A percentile compares a stretch with the other conserved stretches of the same genome.
Evolutionary conservation across 2,888 invertebrate species (phyloP).

Genomic region (Chironomus tentans): DNA sequence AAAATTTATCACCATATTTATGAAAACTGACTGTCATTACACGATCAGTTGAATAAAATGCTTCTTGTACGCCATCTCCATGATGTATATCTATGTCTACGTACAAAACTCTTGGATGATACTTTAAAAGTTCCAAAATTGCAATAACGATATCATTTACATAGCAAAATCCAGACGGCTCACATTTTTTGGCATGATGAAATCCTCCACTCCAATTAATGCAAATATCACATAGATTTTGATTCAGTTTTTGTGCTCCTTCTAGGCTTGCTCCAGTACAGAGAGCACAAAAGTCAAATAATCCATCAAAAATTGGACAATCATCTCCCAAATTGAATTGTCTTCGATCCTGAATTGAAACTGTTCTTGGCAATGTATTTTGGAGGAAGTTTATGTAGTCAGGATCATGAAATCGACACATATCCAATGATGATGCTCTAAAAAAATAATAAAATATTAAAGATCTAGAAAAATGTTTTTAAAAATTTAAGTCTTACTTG

Average conservation of each 20-base stretch:
- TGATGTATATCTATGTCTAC: constrained; percentile 99
- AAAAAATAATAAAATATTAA: not conserved
- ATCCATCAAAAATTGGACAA: constrained; percentile 89
- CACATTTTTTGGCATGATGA: constrained; percentile 98
- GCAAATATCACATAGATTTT: constrained; percentile 91
- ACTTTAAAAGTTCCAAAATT: constrained; percentile 87
- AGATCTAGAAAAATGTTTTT: too few relatives aligned
- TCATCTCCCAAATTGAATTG: constrained; percentile 99
- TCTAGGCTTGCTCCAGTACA: constrained; percentile 97
- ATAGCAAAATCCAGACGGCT: constrained; percentile 98
- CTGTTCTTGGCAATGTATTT: constrained; percentile 90
- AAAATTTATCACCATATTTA: constrained; percentile 96
- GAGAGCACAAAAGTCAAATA: constrained; percentile 97
- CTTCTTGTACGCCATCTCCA: constrained; percentile 91
- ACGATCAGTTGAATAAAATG: constrained; percentile 91
- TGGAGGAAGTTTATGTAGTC: constrained; percentile 97
- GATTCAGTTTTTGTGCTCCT: constrained; percentile 92
- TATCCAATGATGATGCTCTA: constrained; percentile 87
- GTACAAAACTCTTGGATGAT: constrained; percentile 89
- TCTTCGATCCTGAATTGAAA: constrained; percentile 37
- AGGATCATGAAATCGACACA: constrained; percentile 96
- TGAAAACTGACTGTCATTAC: constrained; percentile 99
- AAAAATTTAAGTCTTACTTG: constrained; percentile 35
- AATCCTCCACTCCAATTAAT: constrained; percentile 99
- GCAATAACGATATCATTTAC: constrained; percentile 98